Base-by-base conservation (phyloP, 2,888 invertebrate species). In the Caenorhabditis uteleia region DNA sequence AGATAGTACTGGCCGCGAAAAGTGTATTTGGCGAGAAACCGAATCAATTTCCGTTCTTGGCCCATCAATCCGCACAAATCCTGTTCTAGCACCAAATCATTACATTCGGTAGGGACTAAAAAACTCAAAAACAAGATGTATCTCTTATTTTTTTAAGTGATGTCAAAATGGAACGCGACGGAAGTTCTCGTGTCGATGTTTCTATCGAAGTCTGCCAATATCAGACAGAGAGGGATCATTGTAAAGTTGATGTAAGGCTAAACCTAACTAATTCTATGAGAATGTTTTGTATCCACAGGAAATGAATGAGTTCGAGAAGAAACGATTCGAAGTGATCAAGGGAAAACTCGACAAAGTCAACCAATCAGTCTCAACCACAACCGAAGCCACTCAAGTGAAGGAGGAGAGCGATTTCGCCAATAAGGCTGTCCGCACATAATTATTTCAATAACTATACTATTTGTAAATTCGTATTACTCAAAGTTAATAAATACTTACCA, bases 171-270 rank as follows among this genome's bases (percentile, higher is more conserved):
- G 75, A 74, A 33, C 36, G 73, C 27, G 73, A 73, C 47, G 73
- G 73, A 55, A 66, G 49, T 31, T 62, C 70, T n/a, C 56, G 75
- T 16, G 74, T 74, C n/a, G 73, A 74, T 44, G 68, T 70, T 1
- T 36, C 57, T 5, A 31, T 75, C 8, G 75, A 75, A 46, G 71
- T 75, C n/a, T 75, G 75, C 50, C 75, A 75, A 47, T 75, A 74
- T 36, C 55, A 58, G 42, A 57, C 51, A 20, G 75, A 75, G 25
- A 47, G 71, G 40, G 70, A 70, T n/a, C 59, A 61, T 51, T 75
- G 75, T 57, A 69, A 71, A 34, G 53, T 67, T 4, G 67, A 71
- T 21, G 74, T 68, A 39, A 54, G 39, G 26, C 4, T 10, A 31
- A 26, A 21, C 7, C n/a, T 12, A 5, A 36, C 25, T 18, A 8